These are phyloP conservation scores for Tapirus indicus DNA, from an alignment of 2,797 vertebrate species.

Conservation along the genomic window DNA sequence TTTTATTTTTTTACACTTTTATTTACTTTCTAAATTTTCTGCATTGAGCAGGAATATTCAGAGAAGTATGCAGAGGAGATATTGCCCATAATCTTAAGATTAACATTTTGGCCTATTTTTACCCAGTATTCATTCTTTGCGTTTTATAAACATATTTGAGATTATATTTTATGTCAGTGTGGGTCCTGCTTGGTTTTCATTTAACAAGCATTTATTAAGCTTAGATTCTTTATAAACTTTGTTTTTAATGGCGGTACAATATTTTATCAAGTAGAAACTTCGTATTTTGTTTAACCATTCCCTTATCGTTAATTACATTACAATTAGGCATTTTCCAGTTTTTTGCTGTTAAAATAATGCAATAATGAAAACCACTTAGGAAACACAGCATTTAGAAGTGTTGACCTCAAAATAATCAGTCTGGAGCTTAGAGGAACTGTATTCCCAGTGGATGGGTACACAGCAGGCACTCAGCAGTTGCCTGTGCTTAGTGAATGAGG, in stretches of 20 bases:
- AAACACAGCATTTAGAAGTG: not conserved
- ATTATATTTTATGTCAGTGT: conserved; percentile 17
- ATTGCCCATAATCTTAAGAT: conserved; percentile 26
- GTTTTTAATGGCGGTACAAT: not conserved
- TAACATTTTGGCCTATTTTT: conserved; percentile 29
- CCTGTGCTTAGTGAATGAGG: not conserved
- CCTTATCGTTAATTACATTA: not conserved
- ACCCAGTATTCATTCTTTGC: conserved; percentile 29
- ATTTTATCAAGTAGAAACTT: not conserved
- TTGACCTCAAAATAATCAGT: not conserved
- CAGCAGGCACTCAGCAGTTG: not conserved
- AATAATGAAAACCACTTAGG: not conserved
- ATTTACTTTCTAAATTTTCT: conserved; percentile 64
- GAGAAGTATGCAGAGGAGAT: not conserved
- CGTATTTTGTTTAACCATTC: conserved; percentile 27
- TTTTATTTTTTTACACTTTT: conserved; percentile 54
- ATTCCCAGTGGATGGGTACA: not conserved
- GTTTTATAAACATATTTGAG: conserved; percentile 46
- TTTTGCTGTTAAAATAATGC: conserved; percentile 29
- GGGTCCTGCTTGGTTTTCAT: conserved; percentile 42
- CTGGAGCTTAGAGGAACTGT: not conserved
- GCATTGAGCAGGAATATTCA: not conserved
- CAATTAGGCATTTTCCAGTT: not conserved
- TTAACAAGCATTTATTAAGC: conserved; percentile 1
- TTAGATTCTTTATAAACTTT: not conserved